A percentile compares a stretch with the other conserved stretches of the same genome.
phyloP scores from a whole-genome alignment of 2,888 invertebrate genomes.

The Trissoscelio sp. region DNA sequence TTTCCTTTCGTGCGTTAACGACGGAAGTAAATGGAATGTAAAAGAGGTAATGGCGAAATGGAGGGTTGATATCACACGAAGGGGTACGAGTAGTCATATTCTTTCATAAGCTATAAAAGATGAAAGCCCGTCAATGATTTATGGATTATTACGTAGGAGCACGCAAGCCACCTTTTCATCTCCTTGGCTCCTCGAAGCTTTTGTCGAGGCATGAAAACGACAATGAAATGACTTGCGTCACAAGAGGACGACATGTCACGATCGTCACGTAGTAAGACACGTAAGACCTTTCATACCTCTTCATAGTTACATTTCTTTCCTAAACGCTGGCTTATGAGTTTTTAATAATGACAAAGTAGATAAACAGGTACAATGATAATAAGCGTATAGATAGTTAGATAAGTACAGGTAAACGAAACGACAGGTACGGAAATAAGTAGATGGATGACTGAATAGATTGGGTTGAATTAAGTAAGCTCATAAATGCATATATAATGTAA shows the following conservation, averaged over 20 bases:
- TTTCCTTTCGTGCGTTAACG: conserved; percentile 69
- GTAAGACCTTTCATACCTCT: background rate
- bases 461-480: no score
- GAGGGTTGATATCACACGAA: conserved; percentile 68
- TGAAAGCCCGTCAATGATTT: conserved; percentile 78
- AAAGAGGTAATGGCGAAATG: conserved; percentile 66
- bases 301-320: background rate
- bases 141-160: conserved; percentile 77
- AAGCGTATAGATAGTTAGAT: no score
- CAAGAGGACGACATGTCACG: conserved; percentile 40
- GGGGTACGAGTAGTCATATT: conserved; percentile 67
- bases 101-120: conserved; percentile 74
- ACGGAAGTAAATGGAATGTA: conserved; percentile 70
- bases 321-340: no score
- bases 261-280: conserved; percentile 40
- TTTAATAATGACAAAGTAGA: no score
- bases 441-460: no score
- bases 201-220: conserved; percentile 46
- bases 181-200: conserved; percentile 40
- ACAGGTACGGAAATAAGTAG: no score
- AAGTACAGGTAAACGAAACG: no score
- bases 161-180: conserved; percentile 73
- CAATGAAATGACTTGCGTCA: conserved; percentile 62
- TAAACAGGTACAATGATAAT: no score
- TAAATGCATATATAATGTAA: no score